Conservation (phyloP, 92 coral and sea anemone genomes). For the Pocillopora meandrina region DNA sequence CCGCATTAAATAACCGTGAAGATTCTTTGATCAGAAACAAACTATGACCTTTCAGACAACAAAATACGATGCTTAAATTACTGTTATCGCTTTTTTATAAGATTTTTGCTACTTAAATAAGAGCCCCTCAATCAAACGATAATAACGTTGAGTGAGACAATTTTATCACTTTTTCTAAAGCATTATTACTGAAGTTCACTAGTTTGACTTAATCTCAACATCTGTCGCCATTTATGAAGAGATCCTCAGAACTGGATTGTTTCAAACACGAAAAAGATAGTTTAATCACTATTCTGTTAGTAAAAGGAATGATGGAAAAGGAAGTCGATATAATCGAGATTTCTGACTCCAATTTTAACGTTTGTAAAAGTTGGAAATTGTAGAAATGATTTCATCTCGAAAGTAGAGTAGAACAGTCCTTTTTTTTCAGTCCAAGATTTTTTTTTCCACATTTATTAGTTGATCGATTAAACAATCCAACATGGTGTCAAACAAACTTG, state of each 20-base stretch:
- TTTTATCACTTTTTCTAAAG: neutral
- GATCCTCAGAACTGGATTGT: neutral
- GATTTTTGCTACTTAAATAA: neutral
- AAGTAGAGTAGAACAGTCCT: neutral
- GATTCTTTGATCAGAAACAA: neutral
- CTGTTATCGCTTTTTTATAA: neutral
- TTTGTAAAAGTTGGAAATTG: neutral
- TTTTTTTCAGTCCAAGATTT: neutral
- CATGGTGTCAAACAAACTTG: neutral
- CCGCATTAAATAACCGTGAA: neutral
- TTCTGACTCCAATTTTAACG: neutral
- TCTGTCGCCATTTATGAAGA: neutral
- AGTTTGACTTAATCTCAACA: neutral
- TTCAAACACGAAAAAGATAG: neutral
- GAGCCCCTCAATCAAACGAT: neutral
- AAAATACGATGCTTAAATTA: neutral
- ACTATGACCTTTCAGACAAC: neutral
- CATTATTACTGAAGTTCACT: neutral
- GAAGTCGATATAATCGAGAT: neutral
- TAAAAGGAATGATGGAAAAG: neutral
- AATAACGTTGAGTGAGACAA: neutral
- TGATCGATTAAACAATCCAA: neutral
- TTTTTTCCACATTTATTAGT: neutral
- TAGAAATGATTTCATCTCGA: neutral
- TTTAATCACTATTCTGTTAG: neutral